Conservation (phyloP, 2,797 vertebrate genomes). For the Chelon auratus region DNA sequence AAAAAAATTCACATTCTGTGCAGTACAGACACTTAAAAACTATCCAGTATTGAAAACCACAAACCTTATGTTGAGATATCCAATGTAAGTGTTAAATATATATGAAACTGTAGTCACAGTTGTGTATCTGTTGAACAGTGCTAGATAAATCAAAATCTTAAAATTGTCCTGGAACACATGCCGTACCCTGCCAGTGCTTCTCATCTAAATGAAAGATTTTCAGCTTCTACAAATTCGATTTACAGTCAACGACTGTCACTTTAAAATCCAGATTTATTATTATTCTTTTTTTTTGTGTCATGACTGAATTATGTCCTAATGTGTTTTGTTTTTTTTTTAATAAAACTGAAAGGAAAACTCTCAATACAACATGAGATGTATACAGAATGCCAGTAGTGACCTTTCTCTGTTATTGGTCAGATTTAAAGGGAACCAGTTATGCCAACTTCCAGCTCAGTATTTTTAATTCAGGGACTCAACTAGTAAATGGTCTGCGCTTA, state of each 20-base stretch:
- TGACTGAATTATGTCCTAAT: conserved; percentile 29
- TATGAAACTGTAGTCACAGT: background rate
- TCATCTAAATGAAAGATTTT: conserved; percentile 9
- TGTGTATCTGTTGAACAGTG: background rate
- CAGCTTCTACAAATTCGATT: background rate
- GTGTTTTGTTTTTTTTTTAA: conserved; percentile 10
- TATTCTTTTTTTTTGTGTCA: conserved; percentile 1
- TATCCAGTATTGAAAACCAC: too few relatives aligned
- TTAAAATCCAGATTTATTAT: conserved; percentile 2
- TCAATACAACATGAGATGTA: background rate
- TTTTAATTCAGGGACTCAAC: too few relatives aligned
- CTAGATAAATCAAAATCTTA: too few relatives aligned
- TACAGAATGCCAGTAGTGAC: conserved; percentile 32
- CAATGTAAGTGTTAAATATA: background rate
- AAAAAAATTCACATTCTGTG: background rate
- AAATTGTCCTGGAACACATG: background rate
- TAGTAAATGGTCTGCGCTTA: too few relatives aligned
- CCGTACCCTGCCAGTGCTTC: conserved; percentile 5
- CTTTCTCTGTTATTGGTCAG: conserved; percentile 4
- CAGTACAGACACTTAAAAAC: background rate
- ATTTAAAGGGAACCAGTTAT: background rate
- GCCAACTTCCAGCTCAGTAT: too few relatives aligned
- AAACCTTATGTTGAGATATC: too few relatives aligned
- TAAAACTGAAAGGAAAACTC: background rate
- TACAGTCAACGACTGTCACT: conserved; percentile 1